A percentile compares a stretch with the other conserved stretches of the same genome.
Evolutionary conservation across 2,888 invertebrate species (phyloP).

Genomic region (Euplexia lucipara): DNA sequence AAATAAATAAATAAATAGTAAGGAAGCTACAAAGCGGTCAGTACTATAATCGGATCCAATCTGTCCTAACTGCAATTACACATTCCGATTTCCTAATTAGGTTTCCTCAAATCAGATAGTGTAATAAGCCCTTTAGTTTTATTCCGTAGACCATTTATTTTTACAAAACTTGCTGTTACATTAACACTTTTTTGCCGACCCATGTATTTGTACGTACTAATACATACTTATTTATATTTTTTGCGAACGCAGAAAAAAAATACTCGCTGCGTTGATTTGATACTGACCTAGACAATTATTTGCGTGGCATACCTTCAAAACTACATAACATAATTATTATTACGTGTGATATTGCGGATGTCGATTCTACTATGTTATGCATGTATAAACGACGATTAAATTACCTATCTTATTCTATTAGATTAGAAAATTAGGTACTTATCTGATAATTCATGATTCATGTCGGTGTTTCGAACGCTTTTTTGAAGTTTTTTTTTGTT

Average conservation of each 20-base stretch:
- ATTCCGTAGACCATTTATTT: slow-evolving; percentile 9
- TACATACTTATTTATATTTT: slow-evolving; percentile 17
- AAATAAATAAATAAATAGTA: too few relatives aligned
- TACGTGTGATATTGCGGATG: slow-evolving; percentile 8
- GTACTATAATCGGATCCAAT: too few relatives aligned
- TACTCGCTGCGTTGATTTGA: neutral
- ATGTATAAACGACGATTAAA: neutral
- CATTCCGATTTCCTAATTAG: too few relatives aligned
- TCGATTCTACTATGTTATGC: neutral
- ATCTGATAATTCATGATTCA: slow-evolving; percentile 2
- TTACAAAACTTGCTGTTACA: slow-evolving; percentile 22
- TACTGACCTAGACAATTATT: slow-evolving; percentile 50
- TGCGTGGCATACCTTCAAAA: neutral
- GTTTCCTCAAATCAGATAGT: too few relatives aligned
- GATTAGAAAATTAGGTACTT: neutral
- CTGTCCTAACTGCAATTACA: too few relatives aligned
- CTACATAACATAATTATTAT: slow-evolving; percentile 9
- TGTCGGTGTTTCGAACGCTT: neutral
- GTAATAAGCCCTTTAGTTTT: too few relatives aligned
- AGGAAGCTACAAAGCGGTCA: too few relatives aligned
- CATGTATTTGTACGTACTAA: too few relatives aligned
- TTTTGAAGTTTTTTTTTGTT: too few relatives aligned
- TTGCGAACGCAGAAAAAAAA: slow-evolving; percentile 13
- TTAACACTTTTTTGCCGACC: slow-evolving; percentile 21
- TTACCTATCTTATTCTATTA: neutral